Base-by-base conservation (phyloP, 2,113 vertebrate species). In the Xiphophorus couchianus region DNA sequence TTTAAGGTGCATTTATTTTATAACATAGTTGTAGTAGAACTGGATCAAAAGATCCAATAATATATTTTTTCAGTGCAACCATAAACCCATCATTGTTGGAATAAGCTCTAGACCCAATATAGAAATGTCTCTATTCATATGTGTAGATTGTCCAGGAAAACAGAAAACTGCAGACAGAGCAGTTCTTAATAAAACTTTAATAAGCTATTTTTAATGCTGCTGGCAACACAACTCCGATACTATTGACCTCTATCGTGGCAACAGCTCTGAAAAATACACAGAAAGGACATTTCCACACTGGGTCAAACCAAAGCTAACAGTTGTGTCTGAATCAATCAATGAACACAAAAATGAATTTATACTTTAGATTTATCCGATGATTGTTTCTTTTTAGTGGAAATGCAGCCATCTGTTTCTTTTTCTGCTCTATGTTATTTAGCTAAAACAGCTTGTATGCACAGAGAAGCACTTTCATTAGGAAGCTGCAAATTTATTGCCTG, bases 381-480 rank as follows among this genome's bases (percentile, higher is more conserved):
- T 31, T 28, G 15, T 6, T 25, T 29, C 19, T 58, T 62, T 62
- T 61, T 19, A 27, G 10, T 67, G 9, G 65, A 74, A 42, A 27
- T 44, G 11, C 3, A 0, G 37, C 51, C 35, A 35, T 22, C n/a
- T 66, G 61, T 2, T 58, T 71, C 29, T 11, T 8, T 42, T 44
- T 67, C n/a, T 17, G 11, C 17, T 44, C 3, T 4, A 17, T 39
- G 44, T 79, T 68, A 60, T 70, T 39, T 61, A 69, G 22, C 15
- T 22, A 58, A 61, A 29, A 29, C 54, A 27, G 30, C 62, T 7
- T 28, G 62, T 77, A 71, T 74, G 80, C 77, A 83, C 74, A 65
- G 22, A 30, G 15, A 90, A 72, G 84, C 85, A 84, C 84, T 88
- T 85, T 82, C 83, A 84, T 89, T 90, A 89, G 71, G 76, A 66